Percentiles rank a stretch among this genome's conserved stretches.
These are phyloP conservation scores for Prunella fulvescens DNA, from an alignment of 2,113 vertebrate species.

Conservation along the genomic window DNA sequence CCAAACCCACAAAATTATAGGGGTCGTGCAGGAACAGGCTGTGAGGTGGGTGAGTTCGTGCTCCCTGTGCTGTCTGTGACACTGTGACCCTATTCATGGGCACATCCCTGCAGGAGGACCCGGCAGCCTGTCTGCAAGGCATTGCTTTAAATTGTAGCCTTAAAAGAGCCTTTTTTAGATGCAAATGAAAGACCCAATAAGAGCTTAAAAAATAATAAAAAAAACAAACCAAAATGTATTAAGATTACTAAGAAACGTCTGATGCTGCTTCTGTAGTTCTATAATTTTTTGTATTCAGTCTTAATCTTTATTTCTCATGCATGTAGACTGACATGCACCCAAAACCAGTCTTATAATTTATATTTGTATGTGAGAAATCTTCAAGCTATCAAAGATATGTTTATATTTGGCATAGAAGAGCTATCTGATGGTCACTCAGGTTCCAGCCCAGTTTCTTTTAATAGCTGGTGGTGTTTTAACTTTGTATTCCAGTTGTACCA, in stretches of 20 bases:
- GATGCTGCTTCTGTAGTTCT: neutral
- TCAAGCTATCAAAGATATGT: neutral
- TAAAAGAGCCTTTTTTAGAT: constrained; percentile 57
- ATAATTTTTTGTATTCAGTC: neutral
- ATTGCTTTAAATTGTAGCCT: constrained; percentile 53
- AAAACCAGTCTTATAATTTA: neutral
- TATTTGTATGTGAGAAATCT: neutral
- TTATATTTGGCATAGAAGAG: neutral
- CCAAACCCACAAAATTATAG: constrained; percentile 71
- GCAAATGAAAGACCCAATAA: constrained; percentile 42
- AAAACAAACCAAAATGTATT: neutral
- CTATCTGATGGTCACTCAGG: neutral
- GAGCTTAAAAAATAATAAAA: neutral
- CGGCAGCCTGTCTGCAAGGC: constrained; percentile 53
- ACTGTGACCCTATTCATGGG: constrained; percentile 61
- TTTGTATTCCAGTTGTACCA: constrained; percentile 13
- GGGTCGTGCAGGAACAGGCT: constrained; percentile 30
- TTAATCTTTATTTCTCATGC: neutral
- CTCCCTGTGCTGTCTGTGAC: constrained; percentile 54
- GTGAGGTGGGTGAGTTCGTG: constrained; percentile 41
- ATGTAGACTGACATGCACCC: neutral
- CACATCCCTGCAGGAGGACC: constrained; percentile 26
- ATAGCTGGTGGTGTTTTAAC: neutral
- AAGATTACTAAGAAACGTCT: neutral
- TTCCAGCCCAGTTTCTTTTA: constrained; percentile 24